Base-by-base conservation (phyloP, 1,140 invertebrate species). In the Mamestra configurata region DNA sequence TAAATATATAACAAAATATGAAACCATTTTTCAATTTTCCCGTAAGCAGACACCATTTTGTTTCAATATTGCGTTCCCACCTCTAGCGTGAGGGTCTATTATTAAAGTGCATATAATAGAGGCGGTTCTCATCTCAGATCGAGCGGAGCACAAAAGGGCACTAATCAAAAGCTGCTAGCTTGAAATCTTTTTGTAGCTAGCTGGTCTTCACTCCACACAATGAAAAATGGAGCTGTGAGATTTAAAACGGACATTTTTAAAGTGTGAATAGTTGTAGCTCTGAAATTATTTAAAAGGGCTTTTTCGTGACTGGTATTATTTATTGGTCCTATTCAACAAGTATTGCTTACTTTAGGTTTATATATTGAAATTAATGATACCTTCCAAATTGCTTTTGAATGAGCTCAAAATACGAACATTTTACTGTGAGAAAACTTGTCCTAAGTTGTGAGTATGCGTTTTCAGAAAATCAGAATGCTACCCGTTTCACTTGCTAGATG, bases 141-240 rank as follows among this genome's bases (percentile, higher is more conserved):
- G 68, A 61, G 43, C 20, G n/a, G 57, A 64, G 64, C 40, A 77
- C 79, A 70, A 80, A 53, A 53, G 66, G 20, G 31, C 40, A 40
- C 66, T 77, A 80, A 80, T 80, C 79, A 77, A 80, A 80, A 80
- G 64, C 64, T 70, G 20, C 40, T 61, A 40, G 73, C 37, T 46
- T 76, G 27, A 37, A 61, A 61, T 40, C 55, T 46, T 64, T 55
- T 75, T 75, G 20, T 59, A 46, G 40, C 37, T 73, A 18, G 31
- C 27, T n/a, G n/a, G n/a, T n/a, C 27, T 31, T 31, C 27, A 31
- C 27, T 24, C 27, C 53, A 11, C 24, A 0, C 4, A 57, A 57
- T 27, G 27, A 4, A 73, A 8, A 13, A 18, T 31, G 40, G 18
- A 76, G 10, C 20, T 59, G 71, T 3, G 20, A 22, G 53, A 73